These are phyloP conservation scores for Rhineura floridana DNA, from an alignment of 2,113 vertebrate species.

Conservation along the genomic window DNA sequence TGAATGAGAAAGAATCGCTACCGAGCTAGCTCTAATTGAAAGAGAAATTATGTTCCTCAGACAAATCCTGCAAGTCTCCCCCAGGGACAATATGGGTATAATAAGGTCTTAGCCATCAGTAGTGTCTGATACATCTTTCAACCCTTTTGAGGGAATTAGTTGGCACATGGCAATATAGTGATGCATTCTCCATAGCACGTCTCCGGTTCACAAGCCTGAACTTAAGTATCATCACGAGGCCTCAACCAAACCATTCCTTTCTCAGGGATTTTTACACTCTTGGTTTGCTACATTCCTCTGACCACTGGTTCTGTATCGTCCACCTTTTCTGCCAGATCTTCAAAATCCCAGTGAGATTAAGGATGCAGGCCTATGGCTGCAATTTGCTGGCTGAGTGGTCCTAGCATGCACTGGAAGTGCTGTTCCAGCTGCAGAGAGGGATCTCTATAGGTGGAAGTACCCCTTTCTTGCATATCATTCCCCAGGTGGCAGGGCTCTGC, in stretches of 20 bases:
- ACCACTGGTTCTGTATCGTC: too few relatives aligned
- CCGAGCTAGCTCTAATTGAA: conserved; percentile 6
- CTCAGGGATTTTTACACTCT: too few relatives aligned
- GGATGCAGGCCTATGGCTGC: too few relatives aligned
- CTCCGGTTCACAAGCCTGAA: conserved; percentile 43
- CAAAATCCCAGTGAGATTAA: too few relatives aligned
- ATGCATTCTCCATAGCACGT: conserved; percentile 44
- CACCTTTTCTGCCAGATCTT: too few relatives aligned
- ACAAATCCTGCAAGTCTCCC: conserved; percentile 37
- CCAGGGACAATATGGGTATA: conserved; percentile 22
- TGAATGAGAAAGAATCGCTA: conserved; percentile 9
- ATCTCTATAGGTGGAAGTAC: too few relatives aligned
- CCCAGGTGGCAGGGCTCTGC: too few relatives aligned
- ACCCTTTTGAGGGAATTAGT: conserved; percentile 37
- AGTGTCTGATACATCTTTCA: conserved; percentile 49
- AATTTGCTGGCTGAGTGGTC: too few relatives aligned
- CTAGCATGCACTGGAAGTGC: too few relatives aligned
- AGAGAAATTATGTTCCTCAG: conserved; percentile 22
- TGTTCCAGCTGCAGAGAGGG: too few relatives aligned
- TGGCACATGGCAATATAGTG: conserved; percentile 34
- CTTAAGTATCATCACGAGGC: conserved; percentile 12
- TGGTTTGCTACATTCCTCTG: too few relatives aligned
- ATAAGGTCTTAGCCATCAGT: conserved; percentile 35
- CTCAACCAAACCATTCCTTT: conserved; percentile 39
- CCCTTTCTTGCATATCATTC: too few relatives aligned